Percentiles rank a stretch among this genome's conserved stretches.
phyloP scores from a whole-genome alignment of 2,888 invertebrate species.

The Idaea aversata region DNA sequence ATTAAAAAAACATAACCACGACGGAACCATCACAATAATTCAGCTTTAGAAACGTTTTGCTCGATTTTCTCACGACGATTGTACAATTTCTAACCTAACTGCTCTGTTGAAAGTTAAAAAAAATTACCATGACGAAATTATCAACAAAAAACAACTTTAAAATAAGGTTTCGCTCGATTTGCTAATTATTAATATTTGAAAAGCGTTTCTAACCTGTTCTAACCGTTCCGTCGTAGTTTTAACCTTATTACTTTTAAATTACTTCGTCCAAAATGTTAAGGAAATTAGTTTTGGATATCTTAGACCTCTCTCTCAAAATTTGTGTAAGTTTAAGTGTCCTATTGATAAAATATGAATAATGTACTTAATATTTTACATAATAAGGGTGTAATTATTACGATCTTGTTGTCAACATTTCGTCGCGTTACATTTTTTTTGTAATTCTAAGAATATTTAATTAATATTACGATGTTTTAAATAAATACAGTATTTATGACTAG shows the following conservation, averaged over 20 bases:
- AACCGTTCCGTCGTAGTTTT: slow-evolving; percentile 28
- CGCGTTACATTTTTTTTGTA: slow-evolving; percentile 67
- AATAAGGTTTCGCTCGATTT: neutral
- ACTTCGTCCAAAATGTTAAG: slow-evolving; percentile 68
- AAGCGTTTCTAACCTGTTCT: slow-evolving; percentile 6
- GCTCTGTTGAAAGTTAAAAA: neutral
- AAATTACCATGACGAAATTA: neutral
- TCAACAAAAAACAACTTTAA: neutral
- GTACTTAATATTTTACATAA: slow-evolving; percentile 73
- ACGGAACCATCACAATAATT: neutral
- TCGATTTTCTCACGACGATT: neutral
- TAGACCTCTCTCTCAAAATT: slow-evolving; percentile 58
- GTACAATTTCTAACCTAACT: neutral
- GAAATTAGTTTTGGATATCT: slow-evolving; percentile 32
- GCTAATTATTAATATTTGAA: neutral
- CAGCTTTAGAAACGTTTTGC: neutral
- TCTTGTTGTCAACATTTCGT: slow-evolving; percentile 73
- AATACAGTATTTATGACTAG: slow-evolving; percentile 75
- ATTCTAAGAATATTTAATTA: slow-evolving; percentile 60
- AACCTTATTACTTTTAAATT: slow-evolving; percentile 30
- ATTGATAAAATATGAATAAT: slow-evolving; percentile 31
- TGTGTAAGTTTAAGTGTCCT: slow-evolving; percentile 40
- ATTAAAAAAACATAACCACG: slow-evolving; percentile 15
- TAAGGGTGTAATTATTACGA: slow-evolving; percentile 48
- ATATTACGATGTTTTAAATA: slow-evolving; percentile 72